These are phyloP conservation scores for Octonoba sinensis DNA, from an alignment of 2,888 invertebrate species.

Conservation along the genomic window DNA sequence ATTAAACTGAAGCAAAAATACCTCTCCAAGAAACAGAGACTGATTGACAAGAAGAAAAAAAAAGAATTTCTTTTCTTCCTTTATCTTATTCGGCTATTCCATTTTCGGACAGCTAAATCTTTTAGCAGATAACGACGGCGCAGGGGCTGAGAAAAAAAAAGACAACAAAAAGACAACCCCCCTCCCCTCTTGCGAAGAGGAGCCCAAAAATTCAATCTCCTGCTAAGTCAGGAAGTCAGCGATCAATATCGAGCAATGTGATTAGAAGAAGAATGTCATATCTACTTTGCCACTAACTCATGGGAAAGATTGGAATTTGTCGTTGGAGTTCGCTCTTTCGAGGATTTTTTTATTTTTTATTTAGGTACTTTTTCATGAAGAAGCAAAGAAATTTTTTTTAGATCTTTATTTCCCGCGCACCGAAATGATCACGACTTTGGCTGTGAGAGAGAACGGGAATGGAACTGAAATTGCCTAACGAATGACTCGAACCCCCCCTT, in stretches of 20 bases:
- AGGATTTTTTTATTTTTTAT: constrained; percentile 25
- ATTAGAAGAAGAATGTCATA: constrained; percentile 63
- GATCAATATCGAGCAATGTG: constrained; percentile 63
- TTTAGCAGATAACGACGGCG: constrained; percentile 55
- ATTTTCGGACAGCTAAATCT: constrained; percentile 62
- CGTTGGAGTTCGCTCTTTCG: constrained; percentile 41
- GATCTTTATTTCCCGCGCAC: constrained; percentile 26
- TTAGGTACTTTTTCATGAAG: constrained; percentile 11
- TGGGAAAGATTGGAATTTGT: constrained; percentile 62
- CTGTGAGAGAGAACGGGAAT: constrained; percentile 3
- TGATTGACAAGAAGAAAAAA: constrained; percentile 27
- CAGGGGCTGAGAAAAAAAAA: constrained; percentile 11
- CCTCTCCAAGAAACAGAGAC: constrained; percentile 36
- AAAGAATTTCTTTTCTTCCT: constrained; percentile 33
- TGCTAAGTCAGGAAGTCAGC: constrained; percentile 58
- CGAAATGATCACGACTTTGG: constrained; percentile 42
- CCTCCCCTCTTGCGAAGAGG: constrained; percentile 17
- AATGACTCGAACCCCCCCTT: constrained; percentile 1
- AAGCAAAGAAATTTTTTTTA: constrained; percentile 1
- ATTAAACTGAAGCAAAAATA: constrained; percentile 1
- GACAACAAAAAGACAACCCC: constrained; percentile 22
- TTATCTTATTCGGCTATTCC: constrained; percentile 49
- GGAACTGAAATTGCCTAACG: constrained; percentile 30
- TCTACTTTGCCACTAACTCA: constrained; percentile 64
- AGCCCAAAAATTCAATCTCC: constrained; percentile 61